A percentile compares a stretch with the other conserved stretches of the same genome.
phyloP scores from a whole-genome alignment of 2,888 invertebrate genomes.

The Ferrisia virgata region DNA sequence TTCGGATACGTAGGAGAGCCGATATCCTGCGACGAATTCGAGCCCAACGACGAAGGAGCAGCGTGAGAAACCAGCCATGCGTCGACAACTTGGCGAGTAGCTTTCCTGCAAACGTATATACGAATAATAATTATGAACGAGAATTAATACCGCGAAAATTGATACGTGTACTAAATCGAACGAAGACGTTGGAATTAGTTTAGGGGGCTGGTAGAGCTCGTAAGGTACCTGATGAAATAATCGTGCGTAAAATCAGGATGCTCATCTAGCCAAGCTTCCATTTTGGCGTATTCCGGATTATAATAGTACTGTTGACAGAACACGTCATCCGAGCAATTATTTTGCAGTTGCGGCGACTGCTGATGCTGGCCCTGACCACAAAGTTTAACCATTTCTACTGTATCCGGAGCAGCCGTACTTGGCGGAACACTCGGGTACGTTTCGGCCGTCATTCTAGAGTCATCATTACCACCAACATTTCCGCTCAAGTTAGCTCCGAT shows the following conservation, averaged over 20 bases:
- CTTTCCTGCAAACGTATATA: conserved; percentile 77
- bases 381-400: conserved; percentile 41
- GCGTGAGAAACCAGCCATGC: conserved; percentile 89
- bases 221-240: conserved; percentile 78
- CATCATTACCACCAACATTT: conserved; percentile 63
- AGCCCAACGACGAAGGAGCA: conserved; percentile 53
- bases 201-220: background rate
- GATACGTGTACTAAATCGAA: background rate
- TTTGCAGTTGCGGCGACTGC: conserved; percentile 2
- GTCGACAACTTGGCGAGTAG: conserved; percentile 87
- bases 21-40: conserved; percentile 46
- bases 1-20: conserved; percentile 47
- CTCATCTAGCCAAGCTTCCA: conserved; percentile 95
- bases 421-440: conserved; percentile 51
- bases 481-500: conserved; percentile 54
- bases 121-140: background rate
- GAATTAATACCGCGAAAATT: background rate
- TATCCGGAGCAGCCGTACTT: conserved; percentile 57
- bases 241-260: conserved; percentile 94
- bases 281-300: conserved; percentile 82
- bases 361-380: background rate
- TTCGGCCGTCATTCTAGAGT: conserved; percentile 52
- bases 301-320: conserved; percentile 60
- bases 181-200: background rate
- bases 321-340: conserved; percentile 49